Evolutionary conservation across 2,113 vertebrate species (phyloP), one percentile per base, ranked within the genome.

Genomic region (Xiphophorus maculatus): DNA sequence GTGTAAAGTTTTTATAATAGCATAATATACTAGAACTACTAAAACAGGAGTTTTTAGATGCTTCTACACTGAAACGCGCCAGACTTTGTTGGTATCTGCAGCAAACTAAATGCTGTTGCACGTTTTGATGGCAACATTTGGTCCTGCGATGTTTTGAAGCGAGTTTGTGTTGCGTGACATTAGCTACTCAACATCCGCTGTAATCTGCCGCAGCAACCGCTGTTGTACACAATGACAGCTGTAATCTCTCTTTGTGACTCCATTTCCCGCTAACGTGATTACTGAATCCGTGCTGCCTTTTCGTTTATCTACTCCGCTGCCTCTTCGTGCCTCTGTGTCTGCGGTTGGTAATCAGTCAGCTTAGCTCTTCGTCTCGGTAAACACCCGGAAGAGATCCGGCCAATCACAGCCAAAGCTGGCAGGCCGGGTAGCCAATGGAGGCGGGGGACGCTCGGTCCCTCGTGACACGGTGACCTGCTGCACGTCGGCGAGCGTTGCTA

Each of bases 341-440:
- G 70, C 71, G 76, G 48, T 81, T 80, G 73, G 66, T 94, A 92
- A 94, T 94, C 92, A 94, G 89, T 90, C 86, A 87, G 82, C 86
- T 93, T 91, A 94, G 93, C 92, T 92, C 91, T 88, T 89, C 82
- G 84, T 91, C 90, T 93, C 87, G 79, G 93, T 93, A 93, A 94
- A 94, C 93, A 93, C 88, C 86, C 77, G 58, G 85, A 90, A 91
- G 90, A 68, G 78, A 69, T 15, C 62, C 76, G 72, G 87, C 94
- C 94, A 94, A 94, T 95, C 87, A 60, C 65, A 85, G 79, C 54
- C 22, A 22, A 1, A 82, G 1, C 69, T 35, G 77, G 68, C 70
- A 48, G 37, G 62, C 69, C 8, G 27, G 48, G 42, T 2, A 10
- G 76, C 92, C 91, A 91, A 92, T 92, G 14, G 82, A 71, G 32